phyloP scores from a whole-genome alignment of 2,113 vertebrate species.

The Otocyon megalotis region DNA sequence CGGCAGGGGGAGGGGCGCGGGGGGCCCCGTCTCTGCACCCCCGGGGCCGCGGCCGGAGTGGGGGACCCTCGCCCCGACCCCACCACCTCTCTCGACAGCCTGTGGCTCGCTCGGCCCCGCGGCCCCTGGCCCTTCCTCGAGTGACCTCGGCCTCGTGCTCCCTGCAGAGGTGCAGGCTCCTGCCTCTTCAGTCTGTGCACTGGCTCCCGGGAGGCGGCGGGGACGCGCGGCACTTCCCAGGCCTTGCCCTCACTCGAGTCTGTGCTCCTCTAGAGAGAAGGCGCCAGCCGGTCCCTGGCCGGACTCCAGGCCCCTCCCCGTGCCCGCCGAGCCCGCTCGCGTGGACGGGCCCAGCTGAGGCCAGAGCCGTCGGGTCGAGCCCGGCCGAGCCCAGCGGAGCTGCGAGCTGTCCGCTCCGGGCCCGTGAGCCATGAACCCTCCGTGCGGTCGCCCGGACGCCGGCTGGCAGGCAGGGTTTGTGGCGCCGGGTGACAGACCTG shows the following conservation, averaged over 20 bases:
- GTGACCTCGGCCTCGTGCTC: too few relatives aligned
- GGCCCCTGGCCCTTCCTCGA: too few relatives aligned
- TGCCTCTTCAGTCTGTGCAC: background rate
- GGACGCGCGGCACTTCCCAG: background rate
- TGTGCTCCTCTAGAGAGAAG: background rate
- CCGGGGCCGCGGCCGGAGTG: background rate
- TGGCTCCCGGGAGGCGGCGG: too few relatives aligned
- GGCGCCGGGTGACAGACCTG: background rate
- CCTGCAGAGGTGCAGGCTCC: background rate
- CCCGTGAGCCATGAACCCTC: accelerated
- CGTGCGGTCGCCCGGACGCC: too few relatives aligned
- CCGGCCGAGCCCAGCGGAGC: background rate
- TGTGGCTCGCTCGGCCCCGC: too few relatives aligned
- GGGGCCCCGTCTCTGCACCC: too few relatives aligned
- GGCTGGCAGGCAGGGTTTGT: background rate
- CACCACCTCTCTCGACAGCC: background rate
- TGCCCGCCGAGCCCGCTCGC: accelerated
- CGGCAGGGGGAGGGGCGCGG: background rate
- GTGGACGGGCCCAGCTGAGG: background rate
- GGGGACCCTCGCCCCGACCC: accelerated
- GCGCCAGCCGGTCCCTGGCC: accelerated
- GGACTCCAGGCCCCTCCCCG: background rate
- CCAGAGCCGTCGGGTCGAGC: background rate
- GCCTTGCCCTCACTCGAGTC: accelerated
- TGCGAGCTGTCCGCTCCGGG: background rate